Percentiles rank a stretch among this genome's conserved stretches.
Conservation (phyloP, 2,113 vertebrate species). For the Pleuronectes platessa region DNA sequence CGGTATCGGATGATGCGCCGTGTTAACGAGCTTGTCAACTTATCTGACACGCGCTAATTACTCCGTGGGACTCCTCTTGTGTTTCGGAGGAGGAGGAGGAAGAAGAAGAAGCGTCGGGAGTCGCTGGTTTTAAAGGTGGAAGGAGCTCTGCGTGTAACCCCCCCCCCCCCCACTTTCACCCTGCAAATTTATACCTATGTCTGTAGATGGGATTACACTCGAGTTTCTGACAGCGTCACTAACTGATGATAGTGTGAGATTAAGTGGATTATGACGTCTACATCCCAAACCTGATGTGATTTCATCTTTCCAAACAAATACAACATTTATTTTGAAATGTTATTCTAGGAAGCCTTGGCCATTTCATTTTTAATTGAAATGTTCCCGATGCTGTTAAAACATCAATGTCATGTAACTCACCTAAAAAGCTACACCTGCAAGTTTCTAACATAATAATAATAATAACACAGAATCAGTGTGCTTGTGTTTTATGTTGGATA, state of each 20-base stretch:
- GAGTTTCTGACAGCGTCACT: not conserved
- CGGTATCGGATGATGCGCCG: constrained; percentile 73
- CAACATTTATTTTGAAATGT: not conserved
- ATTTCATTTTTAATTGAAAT: constrained; percentile 8
- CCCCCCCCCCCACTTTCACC: not conserved
- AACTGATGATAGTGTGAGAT: not conserved
- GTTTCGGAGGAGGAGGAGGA: constrained; percentile 30
- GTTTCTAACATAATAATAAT: not conserved
- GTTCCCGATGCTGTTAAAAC: not conserved
- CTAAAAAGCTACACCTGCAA: not conserved
- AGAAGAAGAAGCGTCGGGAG: constrained; percentile 4
- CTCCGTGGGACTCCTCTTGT: constrained; percentile 61
- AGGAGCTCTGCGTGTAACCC: constrained; percentile 2
- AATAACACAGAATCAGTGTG: not conserved
- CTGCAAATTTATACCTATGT: not conserved
- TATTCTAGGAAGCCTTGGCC: not conserved
- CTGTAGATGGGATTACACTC: constrained; percentile 19
- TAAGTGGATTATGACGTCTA: not conserved
- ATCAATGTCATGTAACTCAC: not conserved
- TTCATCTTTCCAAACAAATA: no score
- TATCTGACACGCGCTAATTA: constrained; percentile 81
- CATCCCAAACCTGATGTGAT: not conserved
- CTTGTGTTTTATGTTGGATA: not conserved
- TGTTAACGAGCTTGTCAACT: constrained; percentile 83
- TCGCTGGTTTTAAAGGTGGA: constrained; percentile 38